Evolutionary conservation across 2,113 vertebrate species (phyloP), one percentile per base, ranked within the genome.

Genomic region (Bagarius yarrelli): DNA sequence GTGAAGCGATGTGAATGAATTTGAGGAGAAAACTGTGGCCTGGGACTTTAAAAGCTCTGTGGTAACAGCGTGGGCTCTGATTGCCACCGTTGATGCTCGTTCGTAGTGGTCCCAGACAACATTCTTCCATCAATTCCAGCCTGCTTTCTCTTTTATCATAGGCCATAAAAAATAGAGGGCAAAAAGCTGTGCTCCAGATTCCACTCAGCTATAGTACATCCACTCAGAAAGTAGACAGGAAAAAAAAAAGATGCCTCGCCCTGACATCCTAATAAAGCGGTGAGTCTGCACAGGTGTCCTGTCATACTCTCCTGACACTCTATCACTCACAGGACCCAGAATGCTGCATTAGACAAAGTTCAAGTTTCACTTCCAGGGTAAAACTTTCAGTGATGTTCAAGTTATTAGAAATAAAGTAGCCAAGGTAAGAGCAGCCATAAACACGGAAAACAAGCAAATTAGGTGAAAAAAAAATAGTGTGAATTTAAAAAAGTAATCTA

Each of bases 201-300:
- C 74, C 53, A 30, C 77, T 79, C 71, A 66, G 73, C 75, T 67
- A 47, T 47, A 47, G 44, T 47, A 70, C 76, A 86, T 83, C 56
- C 80, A 63, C 66, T 82, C 73, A 67, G 67, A 81, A 83, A 77
- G 81, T 30, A 80, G 77, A 85, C 84, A 83, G 73, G 66, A 40
- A 40, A n/a, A 81, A 81, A 83, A 83, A 60, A 53, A 74, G 67
- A 81, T 72, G 40, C 76, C 69, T 75, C 53, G 30, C 30, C 4
- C n/a, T 83, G 81, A 81, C 81, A 85, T 78, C 0, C 79, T 85
- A 81, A 85, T 85, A 67, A 78, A 78, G 40, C 76, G 71, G 32
- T 50, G 59, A 67, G 67, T 78, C 73, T 69, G 78, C 73, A 74
- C 79, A 73, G 30, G 69, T 78, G 74, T 75, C 66, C 53, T 78